phyloP scores from a whole-genome alignment of 1,140 invertebrate species.

The Papilio aristodemus region DNA sequence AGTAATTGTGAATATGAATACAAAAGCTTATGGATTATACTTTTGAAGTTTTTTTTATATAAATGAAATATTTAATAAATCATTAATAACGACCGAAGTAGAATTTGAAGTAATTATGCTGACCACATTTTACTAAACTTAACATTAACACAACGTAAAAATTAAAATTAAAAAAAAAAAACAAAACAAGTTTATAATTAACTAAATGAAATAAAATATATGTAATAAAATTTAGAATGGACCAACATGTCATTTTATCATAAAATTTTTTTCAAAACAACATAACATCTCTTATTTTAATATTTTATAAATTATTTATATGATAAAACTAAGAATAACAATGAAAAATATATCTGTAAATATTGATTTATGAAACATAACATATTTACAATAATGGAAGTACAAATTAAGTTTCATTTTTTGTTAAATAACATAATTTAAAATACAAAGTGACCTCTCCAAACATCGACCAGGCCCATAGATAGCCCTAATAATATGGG shows the following conservation, averaged over 20 bases:
- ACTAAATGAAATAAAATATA: conserved; percentile 1
- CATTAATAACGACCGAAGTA: not conserved
- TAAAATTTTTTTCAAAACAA: no score
- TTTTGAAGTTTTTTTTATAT: no score
- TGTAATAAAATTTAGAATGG: not conserved
- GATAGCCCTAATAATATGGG: no score
- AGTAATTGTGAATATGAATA: no score
- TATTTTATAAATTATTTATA: no score
- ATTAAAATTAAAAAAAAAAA: not conserved
- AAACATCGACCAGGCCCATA: no score
- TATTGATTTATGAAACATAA: not conserved
- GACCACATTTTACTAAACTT: not conserved
- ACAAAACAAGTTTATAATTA: not conserved
- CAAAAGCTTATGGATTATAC: no score
- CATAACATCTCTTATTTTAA: no score
- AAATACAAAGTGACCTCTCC: no score
- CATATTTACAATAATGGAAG: not conserved
- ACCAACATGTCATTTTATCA: not conserved
- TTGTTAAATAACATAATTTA: not conserved
- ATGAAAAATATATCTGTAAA: not conserved
- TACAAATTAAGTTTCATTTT: not conserved
- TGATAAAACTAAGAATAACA: no score
- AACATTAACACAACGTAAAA: not conserved
- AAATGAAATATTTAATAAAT: not conserved
- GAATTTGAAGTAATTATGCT: not conserved